These are phyloP conservation scores for Diaprepes abbreviatus DNA, from an alignment of 2,888 invertebrate genomes.

Conservation along the genomic window DNA sequence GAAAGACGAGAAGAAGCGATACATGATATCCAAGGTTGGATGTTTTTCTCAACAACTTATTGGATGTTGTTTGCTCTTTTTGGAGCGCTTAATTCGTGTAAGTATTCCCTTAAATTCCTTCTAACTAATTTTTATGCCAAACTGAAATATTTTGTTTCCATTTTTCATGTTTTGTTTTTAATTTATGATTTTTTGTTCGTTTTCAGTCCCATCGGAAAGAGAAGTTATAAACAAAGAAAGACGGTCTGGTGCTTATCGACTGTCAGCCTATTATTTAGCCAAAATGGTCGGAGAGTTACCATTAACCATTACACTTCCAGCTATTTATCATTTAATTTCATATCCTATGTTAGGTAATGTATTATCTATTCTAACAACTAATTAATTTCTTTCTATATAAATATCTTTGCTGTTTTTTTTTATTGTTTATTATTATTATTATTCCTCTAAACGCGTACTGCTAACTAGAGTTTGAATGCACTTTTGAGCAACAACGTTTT, in stretches of 20 bases:
- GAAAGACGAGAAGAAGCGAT: conserved; percentile 81
- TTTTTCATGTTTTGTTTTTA: no score
- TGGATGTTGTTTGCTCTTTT: conserved; percentile 88
- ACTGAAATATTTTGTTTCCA: no score
- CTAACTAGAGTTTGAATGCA: no score
- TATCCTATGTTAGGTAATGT: conserved; percentile 81
- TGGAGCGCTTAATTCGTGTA: conserved; percentile 83
- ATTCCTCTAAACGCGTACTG: no score
- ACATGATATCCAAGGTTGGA: conserved; percentile 85
- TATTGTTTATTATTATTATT: no score
- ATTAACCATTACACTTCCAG: conserved; percentile 80
- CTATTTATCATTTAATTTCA: conserved; percentile 81
- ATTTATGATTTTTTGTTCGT: conserved; percentile 15
- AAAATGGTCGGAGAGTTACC: conserved; percentile 87
- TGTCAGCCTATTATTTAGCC: conserved; percentile 85
- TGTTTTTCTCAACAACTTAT: conserved; percentile 87
- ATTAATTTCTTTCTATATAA: no score
- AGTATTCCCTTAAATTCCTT: conserved; percentile 65
- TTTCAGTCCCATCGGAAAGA: conserved; percentile 82
- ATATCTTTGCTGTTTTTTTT: no score
- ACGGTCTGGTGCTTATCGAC: conserved; percentile 81
- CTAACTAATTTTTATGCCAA: not conserved
- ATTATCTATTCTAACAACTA: no score
- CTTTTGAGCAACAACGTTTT: no score
- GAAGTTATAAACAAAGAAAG: conserved; percentile 86